Base-by-base conservation (phyloP, 1,140 invertebrate genomes). In the Chelonus insularis region DNA sequence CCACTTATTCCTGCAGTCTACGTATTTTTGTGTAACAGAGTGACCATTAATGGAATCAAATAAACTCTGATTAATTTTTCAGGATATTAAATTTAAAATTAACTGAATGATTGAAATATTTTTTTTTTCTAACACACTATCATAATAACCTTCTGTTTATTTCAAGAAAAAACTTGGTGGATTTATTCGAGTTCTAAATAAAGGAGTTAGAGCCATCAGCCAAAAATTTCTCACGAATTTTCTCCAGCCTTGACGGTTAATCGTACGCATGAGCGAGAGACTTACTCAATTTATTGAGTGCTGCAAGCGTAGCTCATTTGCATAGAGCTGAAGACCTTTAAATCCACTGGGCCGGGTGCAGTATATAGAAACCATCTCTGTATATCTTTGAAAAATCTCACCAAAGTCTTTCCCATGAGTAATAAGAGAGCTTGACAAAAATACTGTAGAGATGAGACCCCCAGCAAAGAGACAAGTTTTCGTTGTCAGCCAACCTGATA, bases 291-390 rank as follows among this genome's bases (percentile, higher is more conserved):
- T 47, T 47, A 58, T 58, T 32, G 57, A 37, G 25, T 14, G 8
- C 41, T 58, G 57, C 57, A 54, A 50, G 34, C n/a, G 39, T 32
- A 60, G 9, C 50, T 54, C 11, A 60, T 60, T 60, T 60, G 58
- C 58, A 60, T 60, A 39, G 25, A 60, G 58, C 58, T 60, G 37
- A 52, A 45, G 58, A 52, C 58, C 54, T 54, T 60, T 54, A 54
- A 60, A 54, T 60, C 50, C 50, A 60, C n/a, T 47, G 8, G 47
- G 16, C 39, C 20, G 25, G 58, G 58, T 60, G 48, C 48, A 54
- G 32, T 5, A 20, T 12, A n/a, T 29, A n/a, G 7, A 29, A 7
- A n/a, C 12, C 50, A 54, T 34, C 43, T 48, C 58, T 32, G 18
- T 29, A 43, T 14, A 29, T 57, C 43, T 39, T 29, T 41, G 21